A percentile compares a stretch with the other conserved stretches of the same genome.
Conservation (phyloP, 1,140 invertebrate genomes). For the Drosophila kohkoa region DNA sequence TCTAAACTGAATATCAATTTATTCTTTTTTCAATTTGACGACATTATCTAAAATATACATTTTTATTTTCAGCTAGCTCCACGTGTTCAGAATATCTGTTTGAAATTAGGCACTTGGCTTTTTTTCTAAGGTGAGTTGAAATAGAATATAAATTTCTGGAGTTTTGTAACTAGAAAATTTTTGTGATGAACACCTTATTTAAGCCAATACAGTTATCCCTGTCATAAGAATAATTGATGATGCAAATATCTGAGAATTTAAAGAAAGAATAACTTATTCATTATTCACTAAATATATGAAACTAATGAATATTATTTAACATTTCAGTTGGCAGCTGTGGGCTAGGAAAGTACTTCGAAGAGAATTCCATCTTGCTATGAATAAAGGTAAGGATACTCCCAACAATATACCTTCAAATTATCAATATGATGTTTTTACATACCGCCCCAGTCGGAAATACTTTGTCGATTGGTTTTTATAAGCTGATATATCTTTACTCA, state of each 20-base stretch:
- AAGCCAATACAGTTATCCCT: slow-evolving; percentile 73
- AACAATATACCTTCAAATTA: background rate
- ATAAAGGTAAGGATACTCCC: slow-evolving; percentile 18
- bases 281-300: background rate
- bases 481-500: slow-evolving; percentile 29
- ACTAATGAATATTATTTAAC: slow-evolving; percentile 3
- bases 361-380: too few species aligned
- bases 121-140: slow-evolving; percentile 24
- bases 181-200: slow-evolving; percentile 61
- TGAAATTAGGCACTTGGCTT: background rate
- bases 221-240: slow-evolving; percentile 73
- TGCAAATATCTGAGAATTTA: slow-evolving; percentile 42
- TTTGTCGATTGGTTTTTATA: slow-evolving; percentile 45
- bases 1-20: background rate
- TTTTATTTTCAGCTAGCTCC: slow-evolving; percentile 15
- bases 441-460: slow-evolving; percentile 68
- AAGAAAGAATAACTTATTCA: background rate
- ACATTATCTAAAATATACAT: slow-evolving; percentile 4
- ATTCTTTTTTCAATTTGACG: background rate
- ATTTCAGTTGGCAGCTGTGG: background rate
- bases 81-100: background rate
- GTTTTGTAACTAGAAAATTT: background rate
- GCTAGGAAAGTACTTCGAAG: background rate
- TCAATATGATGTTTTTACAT: slow-evolving; percentile 49
- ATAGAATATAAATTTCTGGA: background rate